Evolutionary conservation across 2,888 invertebrate species (phyloP), one percentile per base, ranked within the genome.

Genomic region (Cataglyphis rosenhaueri): DNA sequence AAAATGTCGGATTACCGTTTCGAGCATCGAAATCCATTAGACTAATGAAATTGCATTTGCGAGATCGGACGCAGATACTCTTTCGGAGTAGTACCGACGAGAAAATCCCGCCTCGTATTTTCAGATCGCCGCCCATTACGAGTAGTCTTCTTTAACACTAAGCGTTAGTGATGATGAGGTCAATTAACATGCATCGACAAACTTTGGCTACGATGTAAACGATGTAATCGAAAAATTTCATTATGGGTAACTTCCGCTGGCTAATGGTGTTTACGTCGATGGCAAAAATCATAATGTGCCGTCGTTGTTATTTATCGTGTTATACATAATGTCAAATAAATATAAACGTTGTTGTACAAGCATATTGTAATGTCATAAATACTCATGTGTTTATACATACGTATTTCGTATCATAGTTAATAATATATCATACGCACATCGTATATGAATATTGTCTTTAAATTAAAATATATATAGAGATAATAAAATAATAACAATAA

Each of bases 11-110:
- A 79, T 78, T 78, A 78, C 70, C 59, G 76, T 79, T 78, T 57
- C 82, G 76, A 79, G 79, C 71, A 79, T 82, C 84, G 64, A 79
- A 83, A 71, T 83, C 87, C 87, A 87, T 87, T 87, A 86, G 86
- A 68, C 78, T 86, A 86, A 87, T 87, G 87, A 86, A 87, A 87
- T 85, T 52, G 68, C 66, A 61, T 59, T 32, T n/a, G 66, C 66
- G 75, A 74, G 61, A 38, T 61, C 61, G 73, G 32, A 38, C 25
- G 52, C n/a, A 55, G 44, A 61, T 73, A 18, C 48, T 52, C 52
- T 48, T 59, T 21, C 71, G n/a, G 4, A 52, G 38, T 75, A 52
- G 38, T 75, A 68, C 38, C 59, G 32, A 71, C 35, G 71, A 71
- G 48, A 71, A 79, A 79, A 79, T 44, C 71, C 12, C 59, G 57